Conservation (phyloP, 2,113 vertebrate species). For the Ellobius talpinus region DNA sequence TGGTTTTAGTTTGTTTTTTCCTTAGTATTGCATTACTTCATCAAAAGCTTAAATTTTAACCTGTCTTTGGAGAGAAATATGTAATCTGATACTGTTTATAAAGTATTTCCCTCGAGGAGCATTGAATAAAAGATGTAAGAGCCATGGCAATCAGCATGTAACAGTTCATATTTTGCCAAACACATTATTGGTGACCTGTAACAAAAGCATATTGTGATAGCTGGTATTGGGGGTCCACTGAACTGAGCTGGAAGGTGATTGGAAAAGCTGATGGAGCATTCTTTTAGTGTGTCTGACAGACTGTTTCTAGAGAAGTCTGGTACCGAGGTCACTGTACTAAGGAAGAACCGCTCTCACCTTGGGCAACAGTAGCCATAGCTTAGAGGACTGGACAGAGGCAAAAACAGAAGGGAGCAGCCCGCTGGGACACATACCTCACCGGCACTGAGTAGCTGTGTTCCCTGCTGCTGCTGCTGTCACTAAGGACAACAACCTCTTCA, state of each 20-base stretch:
- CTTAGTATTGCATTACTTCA: not conserved
- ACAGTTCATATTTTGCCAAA: slow-evolving; percentile 25
- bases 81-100: not conserved
- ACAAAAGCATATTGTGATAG: not conserved
- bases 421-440: not conserved
- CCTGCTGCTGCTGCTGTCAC: not conserved
- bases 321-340: not conserved
- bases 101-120: not conserved
- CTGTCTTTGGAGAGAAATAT: not conserved
- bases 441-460: not conserved
- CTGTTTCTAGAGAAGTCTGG: not conserved
- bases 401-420: too few relatives aligned
- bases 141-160: slow-evolving; percentile 21
- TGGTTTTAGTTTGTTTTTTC: slow-evolving; percentile 27
- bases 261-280: not conserved
- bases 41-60: slow-evolving; percentile 8
- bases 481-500: not conserved
- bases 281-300: not conserved
- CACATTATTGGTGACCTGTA: not conserved
- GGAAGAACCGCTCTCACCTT: not conserved
- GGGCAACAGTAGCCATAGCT: not conserved
- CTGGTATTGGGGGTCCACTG: not conserved
- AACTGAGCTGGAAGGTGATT: not conserved
- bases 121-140: slow-evolving; percentile 29
- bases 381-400: not conserved